Conservation (phyloP, 92 coral and sea anemone species). For the Bergia sp. region DNA sequence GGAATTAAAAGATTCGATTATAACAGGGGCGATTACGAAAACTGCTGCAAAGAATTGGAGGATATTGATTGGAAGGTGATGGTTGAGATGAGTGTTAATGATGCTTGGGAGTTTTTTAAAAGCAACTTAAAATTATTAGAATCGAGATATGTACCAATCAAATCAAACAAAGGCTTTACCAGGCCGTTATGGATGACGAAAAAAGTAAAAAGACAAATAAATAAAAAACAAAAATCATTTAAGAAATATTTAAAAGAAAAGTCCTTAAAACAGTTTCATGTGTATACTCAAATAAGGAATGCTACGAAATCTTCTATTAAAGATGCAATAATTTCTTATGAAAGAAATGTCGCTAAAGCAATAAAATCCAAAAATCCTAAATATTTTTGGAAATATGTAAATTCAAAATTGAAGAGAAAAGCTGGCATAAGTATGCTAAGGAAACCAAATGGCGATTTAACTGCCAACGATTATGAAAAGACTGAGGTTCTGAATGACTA, state of each 20-base stretch:
- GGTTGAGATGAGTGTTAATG: constrained; percentile 12
- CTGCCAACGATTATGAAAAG: constrained; percentile 19
- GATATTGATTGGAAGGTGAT: constrained; percentile 16
- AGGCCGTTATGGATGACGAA: constrained; percentile 12
- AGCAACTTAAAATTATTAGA: constrained; percentile 10
- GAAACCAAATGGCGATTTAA: constrained; percentile 19
- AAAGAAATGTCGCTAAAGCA: constrained; percentile 1
- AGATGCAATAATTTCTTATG: not conserved
- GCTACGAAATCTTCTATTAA: not conserved
- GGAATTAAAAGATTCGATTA: constrained; percentile 16
- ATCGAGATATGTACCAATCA: constrained; percentile 19
- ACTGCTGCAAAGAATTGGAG: constrained; percentile 3
- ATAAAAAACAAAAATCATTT: not conserved
- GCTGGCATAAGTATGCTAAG: constrained; percentile 20
- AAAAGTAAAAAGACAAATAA: not conserved
- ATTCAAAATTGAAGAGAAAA: constrained; percentile 17
- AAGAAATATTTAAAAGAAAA: constrained; percentile 10
- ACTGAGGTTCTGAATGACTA: constrained; percentile 19
- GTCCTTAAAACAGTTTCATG: not conserved
- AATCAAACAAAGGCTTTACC: constrained; percentile 7
- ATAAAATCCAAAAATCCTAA: constrained; percentile 17
- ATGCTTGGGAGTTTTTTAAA: constrained; percentile 24
- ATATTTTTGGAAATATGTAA: constrained; percentile 16
- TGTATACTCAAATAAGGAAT: not conserved
- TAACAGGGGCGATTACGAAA: constrained; percentile 21